Conservation (phyloP, 2,888 invertebrate species). For the Pseudeuparius sepicola region DNA sequence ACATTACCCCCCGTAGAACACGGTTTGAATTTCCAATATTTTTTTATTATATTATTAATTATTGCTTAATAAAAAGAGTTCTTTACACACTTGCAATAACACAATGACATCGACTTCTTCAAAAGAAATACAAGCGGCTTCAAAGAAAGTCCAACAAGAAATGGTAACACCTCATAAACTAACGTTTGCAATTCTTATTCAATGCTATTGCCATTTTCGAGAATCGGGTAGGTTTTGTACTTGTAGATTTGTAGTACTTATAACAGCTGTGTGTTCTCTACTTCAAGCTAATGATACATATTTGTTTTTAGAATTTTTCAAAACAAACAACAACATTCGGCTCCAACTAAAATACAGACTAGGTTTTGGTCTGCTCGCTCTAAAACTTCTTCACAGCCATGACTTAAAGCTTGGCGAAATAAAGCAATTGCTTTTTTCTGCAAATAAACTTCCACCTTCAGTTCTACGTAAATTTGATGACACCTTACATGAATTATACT, state of each 20-base stretch:
- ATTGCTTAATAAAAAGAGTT: no score
- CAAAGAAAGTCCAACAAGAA: constrained; percentile 20
- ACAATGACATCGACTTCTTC: no score
- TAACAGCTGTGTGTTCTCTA: no score
- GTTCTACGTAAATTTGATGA: constrained; percentile 39
- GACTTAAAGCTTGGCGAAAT: constrained; percentile 65
- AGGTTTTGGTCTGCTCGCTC: constrained; percentile 69
- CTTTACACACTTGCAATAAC: no score
- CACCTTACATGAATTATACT: constrained; percentile 47
- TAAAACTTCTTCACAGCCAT: constrained; percentile 74
- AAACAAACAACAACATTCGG: background rate
- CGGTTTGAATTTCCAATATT: no score
- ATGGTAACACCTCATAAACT: constrained; percentile 69
- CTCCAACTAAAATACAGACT: constrained; percentile 46
- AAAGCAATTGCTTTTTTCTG: constrained; percentile 51
- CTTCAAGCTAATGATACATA: no score
- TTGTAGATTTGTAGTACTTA: constrained; percentile 5
- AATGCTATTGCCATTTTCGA: constrained; percentile 61
- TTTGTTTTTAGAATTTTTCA: no score
- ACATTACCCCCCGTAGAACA: no score
- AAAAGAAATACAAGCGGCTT: no score
- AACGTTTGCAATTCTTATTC: constrained; percentile 63
- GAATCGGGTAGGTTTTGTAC: constrained; percentile 37
- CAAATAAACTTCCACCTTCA: background rate
- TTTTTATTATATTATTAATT: no score